Conservation (phyloP, 2,113 vertebrate species). For the Cepphus grylle region DNA sequence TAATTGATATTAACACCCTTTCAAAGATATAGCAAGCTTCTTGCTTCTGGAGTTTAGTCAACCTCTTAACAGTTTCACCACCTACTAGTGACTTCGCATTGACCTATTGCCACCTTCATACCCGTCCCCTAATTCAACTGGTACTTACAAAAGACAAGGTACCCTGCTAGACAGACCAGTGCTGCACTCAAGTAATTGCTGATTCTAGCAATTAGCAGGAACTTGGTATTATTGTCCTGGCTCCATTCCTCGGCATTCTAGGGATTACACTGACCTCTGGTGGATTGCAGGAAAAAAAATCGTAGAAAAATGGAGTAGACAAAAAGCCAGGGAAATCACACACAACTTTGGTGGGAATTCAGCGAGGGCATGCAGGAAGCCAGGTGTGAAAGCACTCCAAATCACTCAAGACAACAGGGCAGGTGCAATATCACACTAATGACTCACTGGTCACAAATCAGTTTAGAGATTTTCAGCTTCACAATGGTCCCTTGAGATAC, state of each 20-base stretch:
- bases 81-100: background rate
- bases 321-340: background rate
- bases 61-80: background rate
- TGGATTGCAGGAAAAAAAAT: background rate
- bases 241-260: background rate
- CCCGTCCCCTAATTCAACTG: background rate
- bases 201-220: background rate
- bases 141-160: background rate
- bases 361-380: background rate
- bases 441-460: background rate
- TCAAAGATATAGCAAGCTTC: background rate
- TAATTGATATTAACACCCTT: background rate
- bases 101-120: background rate
- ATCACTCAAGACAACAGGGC: background rate
- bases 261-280: constrained; percentile 51
- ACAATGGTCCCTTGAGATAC: background rate
- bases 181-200: background rate
- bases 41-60: background rate
- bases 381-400: background rate
- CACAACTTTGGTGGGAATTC: background rate
- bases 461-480: background rate
- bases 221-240: accelerated
- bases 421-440: background rate
- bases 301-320: accelerated
- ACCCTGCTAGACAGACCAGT: accelerated